Evolutionary conservation across 2,797 vertebrate genomes (phyloP), one percentile per base, ranked within the genome.

Genomic region (Alcedo quadribrachys): DNA sequence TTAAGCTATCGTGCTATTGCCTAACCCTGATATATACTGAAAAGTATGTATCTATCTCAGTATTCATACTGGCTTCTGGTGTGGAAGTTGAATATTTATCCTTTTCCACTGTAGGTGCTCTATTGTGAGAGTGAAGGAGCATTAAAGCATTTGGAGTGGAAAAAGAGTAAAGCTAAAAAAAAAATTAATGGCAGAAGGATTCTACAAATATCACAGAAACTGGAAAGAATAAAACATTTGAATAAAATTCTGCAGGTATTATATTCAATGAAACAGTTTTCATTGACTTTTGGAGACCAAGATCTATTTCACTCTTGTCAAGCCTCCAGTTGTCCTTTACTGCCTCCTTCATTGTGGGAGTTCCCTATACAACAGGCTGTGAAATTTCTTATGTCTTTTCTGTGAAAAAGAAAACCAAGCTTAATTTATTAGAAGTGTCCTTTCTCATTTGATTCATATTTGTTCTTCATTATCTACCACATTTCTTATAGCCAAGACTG

Each of bases 1-100:
- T 96, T 95, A 90, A 96, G 95, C 95, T 95, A 94, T 93, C 51
- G 7, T 92, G 69, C 77, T 90, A 84, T 95, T 94, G 69, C 92
- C 85, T 80, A 82, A 63, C 51, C 85, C 73, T 93, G 81, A 82
- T 88, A 57, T 12, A 37, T 27, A 21, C 20, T 77, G 83, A 95
- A 89, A 96, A 84, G 53, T 84, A n/a, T 74, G 55, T 81, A 63
- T 74, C 58, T 70, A 12, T 74, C 69, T 85, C 65, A 61, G 43
- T 50, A 48, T 46, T 89, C 79, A 51, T 33, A 61, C 18, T 6
- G 33, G 37, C 20, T 87, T 85, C 67, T 86, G 46, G 50, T 69
- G 51, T 50, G 24, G 27, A 87, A 62, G 48, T 67, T 73, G 53
- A 93, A 82, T 96, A 92, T 91, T 95, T 76, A 94, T 91, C 25